Evolutionary conservation across 2,797 vertebrate species (phyloP).

Genomic region (Lepus oiostolus): DNA sequence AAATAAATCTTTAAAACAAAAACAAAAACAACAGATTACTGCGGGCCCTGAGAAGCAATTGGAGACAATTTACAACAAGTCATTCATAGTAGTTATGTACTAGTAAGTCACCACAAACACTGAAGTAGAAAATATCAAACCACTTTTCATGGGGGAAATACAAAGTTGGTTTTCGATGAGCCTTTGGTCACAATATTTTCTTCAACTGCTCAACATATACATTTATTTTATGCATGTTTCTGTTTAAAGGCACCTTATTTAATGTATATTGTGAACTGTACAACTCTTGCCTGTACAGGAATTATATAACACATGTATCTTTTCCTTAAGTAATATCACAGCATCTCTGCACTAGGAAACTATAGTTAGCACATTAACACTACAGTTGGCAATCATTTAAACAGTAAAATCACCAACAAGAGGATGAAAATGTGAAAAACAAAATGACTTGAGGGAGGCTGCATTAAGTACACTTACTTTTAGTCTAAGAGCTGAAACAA

Average conservation of each 20-base stretch:
- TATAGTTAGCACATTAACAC: not conserved
- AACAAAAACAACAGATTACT: not conserved
- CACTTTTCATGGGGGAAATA: not conserved
- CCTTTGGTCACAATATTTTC: not conserved
- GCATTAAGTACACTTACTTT: not conserved
- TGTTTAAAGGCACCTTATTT: not conserved
- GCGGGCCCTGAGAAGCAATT: not conserved
- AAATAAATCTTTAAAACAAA: too few species aligned
- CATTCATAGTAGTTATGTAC: not conserved
- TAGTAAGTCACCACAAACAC: not conserved
- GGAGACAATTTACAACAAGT: not conserved
- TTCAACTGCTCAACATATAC: not conserved
- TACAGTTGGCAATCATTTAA: not conserved
- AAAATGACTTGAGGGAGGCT: not conserved
- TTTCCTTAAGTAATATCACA: not conserved
- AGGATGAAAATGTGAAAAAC: not conserved
- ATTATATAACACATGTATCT: not conserved
- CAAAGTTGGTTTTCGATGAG: not conserved
- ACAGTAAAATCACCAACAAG: not conserved
- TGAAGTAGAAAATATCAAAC: not conserved
- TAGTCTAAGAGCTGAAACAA: not conserved
- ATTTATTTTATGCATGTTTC: not conserved
- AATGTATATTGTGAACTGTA: not conserved
- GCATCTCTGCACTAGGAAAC: not conserved
- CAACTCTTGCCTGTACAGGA: not conserved